Base-by-base conservation (phyloP, 2,888 invertebrate genomes). In the Harmothoe impar region DNA sequence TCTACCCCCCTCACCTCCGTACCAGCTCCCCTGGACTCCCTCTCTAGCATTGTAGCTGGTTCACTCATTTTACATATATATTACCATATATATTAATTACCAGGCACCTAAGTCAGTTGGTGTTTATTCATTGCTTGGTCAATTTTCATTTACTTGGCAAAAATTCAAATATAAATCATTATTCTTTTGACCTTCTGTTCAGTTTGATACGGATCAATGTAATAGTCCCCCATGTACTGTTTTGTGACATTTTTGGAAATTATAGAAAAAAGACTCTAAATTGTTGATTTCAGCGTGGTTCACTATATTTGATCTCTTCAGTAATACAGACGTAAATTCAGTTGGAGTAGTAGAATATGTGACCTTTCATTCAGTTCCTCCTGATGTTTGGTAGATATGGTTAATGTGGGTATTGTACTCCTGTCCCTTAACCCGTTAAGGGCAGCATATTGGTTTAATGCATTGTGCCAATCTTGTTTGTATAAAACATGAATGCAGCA, bases 81-180 rank as follows among this genome's bases (percentile, higher is more conserved):
- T 52, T 54, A 86, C 23, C 29, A 86, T 29, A 86, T 29, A 86
- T 86, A 86, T 86, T 78, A 7, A 43, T 17, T 84, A 29, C 78
- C 51, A 51, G 56, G 52, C 86, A 86, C 54, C 86, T 56, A 0
- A 86, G 54, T 54, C 86, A 86, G 54, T 86, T 29, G 86, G 56
- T 86, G 86, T 86, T 86, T 54, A 86, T 86, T 86, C 86, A 86
- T 86, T 86, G 86, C 86, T 86, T 86, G 86, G 86, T 86, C 86
- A 56, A 86, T 86, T 25, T n/a, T 35, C 52, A 0, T 25, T 84
- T 84, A n/a, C 5, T 5, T 29, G 25, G 23, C 25, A 62, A 62
- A 62, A 62, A 62, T 5, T n/a, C 20, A 62, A 12, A 17, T 29
- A 43, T 43, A 43, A 43, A 43, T 10, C 43, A 43, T 43, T 43